Percentiles rank a stretch among this genome's conserved stretches.
Conservation (phyloP, 2,113 vertebrate species). For the Pelecanoides urinatrix region DNA sequence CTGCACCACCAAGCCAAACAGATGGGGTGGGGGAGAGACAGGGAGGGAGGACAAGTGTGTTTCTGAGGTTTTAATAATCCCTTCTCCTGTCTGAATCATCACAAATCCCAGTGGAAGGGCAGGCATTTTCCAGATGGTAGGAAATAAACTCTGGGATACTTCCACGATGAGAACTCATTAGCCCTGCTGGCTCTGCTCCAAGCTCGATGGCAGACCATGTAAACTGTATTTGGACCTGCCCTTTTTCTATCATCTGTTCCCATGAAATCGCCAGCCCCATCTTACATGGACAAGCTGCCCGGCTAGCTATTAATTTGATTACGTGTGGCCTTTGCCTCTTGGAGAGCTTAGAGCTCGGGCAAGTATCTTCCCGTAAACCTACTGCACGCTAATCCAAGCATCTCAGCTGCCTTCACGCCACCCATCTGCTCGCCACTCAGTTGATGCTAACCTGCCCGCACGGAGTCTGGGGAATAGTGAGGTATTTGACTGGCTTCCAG, state of each 20-base stretch:
- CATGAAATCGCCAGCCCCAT: neutral
- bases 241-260: neutral
- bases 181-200: conserved; percentile 31
- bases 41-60: neutral
- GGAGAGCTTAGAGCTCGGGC: neutral
- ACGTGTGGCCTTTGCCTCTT: neutral
- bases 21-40: neutral
- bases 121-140: conserved; percentile 56
- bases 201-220: neutral
- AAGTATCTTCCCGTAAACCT: neutral
- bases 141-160: conserved; percentile 34
- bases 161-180: conserved; percentile 39
- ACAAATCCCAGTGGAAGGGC: conserved; percentile 23
- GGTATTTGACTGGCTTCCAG: neutral
- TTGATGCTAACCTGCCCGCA: neutral
- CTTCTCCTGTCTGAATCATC: conserved; percentile 1
- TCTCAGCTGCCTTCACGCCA: neutral
- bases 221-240: neutral
- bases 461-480: rapidly evolving
- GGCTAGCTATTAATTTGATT: neutral
- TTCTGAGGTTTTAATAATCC: conserved; percentile 19
- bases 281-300: neutral
- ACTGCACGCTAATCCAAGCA: neutral
- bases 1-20: neutral
- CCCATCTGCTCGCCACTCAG: neutral